Evolutionary conservation across 2,888 invertebrate species (phyloP).

Genomic region (Epistrophella euchroma): DNA sequence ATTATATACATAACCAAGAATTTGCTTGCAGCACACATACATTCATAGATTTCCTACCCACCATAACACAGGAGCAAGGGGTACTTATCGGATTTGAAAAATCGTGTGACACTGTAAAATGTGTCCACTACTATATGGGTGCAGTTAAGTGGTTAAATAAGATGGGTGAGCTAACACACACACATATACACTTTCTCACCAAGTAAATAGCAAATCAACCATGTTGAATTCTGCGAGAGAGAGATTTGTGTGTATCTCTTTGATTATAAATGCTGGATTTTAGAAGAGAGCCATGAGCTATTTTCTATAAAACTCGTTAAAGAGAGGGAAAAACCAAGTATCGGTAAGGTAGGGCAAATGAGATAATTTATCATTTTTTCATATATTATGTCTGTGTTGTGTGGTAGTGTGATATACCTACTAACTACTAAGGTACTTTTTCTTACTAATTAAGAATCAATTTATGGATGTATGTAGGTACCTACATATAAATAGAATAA

Average conservation of each 20-base stretch:
- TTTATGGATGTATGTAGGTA: too few species aligned
- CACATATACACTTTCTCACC: background rate
- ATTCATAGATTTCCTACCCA: background rate
- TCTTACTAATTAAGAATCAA: background rate
- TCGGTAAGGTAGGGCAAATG: slow-evolving; percentile 68
- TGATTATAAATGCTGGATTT: too few species aligned
- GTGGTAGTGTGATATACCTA: background rate
- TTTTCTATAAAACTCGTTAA: background rate
- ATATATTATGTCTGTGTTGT: background rate
- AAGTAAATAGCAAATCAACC: slow-evolving; percentile 27
- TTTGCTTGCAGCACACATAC: slow-evolving; percentile 33
- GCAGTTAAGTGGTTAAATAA: slow-evolving; percentile 50
- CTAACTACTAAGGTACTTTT: background rate
- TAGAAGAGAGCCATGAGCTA: background rate
- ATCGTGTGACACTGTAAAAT: slow-evolving; percentile 78
- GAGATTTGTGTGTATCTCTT: background rate
- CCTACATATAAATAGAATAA: too few species aligned
- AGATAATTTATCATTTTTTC: background rate
- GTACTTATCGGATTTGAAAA: slow-evolving; percentile 75
- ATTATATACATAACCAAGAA: slow-evolving; percentile 38
- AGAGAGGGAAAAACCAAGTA: slow-evolving; percentile 68
- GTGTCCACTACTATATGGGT: slow-evolving; percentile 73
- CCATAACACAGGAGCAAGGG: slow-evolving; percentile 23
- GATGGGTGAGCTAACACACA: slow-evolving; percentile 47
- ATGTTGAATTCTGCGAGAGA: slow-evolving; percentile 12